Evolutionary conservation across 2,888 invertebrate species (phyloP), one percentile per base, ranked within the genome.

Genomic region (Caenorhabditis panamensis): DNA sequence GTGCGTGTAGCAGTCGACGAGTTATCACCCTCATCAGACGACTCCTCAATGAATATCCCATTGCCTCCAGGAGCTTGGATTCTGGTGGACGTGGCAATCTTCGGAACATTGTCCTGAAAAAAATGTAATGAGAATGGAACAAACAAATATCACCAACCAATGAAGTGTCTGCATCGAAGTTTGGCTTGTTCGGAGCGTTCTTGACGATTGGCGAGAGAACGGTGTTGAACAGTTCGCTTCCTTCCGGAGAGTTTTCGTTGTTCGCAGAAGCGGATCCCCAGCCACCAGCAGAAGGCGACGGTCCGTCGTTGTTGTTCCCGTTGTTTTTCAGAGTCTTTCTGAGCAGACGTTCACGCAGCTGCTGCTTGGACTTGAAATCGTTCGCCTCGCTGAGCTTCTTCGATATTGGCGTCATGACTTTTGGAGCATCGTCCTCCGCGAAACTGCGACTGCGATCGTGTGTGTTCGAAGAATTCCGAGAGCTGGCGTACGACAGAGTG

Each of bases 331-430:
- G 11, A 1, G 61, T 63, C 59, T 85, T 86, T 59, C 84, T 75
- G 26, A 86, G 66, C 13, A 86, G 62, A 3, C 86, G 71, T 66
- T 86, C 86, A 20, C 86, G 49, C 16, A 86, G 67, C 20, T 82
- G 75, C 54, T 86, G 86, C 41, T 84, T 82, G 11, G 84, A 82
- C 13, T 53, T 71, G 4, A 18, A 0, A 54, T 85, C 86, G 11
- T 20, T 49, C 9, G 76, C 22, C 0, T 67, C 67, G 1, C 47
- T 2, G 6, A 85, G 67, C n/a, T 78, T 73, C 36, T 76, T 78
- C 1, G 84, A 80, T 2, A 85, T 85, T 2, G 86, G 86, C 6
- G 84, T 80, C 51, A 79, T 36, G 9, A 47, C 11, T 41, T 41
- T 41, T 2, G 31, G 31, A 8, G 13, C 47, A 37, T 1, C 47